Evolutionary conservation across 2,797 vertebrate genomes (phyloP).

Genomic region (Cryptoblepharus egeriae): DNA sequence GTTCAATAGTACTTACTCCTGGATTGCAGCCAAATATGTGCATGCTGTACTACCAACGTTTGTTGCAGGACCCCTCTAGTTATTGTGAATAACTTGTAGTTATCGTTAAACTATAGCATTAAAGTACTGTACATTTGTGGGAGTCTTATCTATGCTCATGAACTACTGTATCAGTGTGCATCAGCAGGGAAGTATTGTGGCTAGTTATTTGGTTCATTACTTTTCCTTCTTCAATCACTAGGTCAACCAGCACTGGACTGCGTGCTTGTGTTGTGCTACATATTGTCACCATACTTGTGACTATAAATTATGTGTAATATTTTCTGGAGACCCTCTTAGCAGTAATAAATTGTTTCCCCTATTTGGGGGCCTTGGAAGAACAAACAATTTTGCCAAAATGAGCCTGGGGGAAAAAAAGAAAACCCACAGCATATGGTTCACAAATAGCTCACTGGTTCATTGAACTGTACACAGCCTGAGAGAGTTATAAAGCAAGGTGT

Average conservation of each 20-base stretch:
- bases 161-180: too few species aligned
- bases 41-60: too few species aligned
- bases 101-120: too few species aligned
- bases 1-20: too few species aligned
- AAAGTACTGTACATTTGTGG: too few species aligned
- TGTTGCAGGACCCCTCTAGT: too few species aligned
- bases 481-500: neutral
- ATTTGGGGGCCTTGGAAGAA: neutral
- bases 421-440: neutral
- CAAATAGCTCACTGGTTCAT: neutral
- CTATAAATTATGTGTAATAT: too few species aligned
- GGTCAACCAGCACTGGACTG: neutral
- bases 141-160: too few species aligned
- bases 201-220: neutral
- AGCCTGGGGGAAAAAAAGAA: neutral
- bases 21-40: too few species aligned
- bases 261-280: neutral
- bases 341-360: rapidly evolving
- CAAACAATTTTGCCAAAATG: neutral
- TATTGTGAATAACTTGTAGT: too few species aligned
- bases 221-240: neutral
- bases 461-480: neutral
- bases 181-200: neutral
- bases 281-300: too few species aligned
- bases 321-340: rapidly evolving